These are phyloP conservation scores for Emmelina monodactyla DNA, from an alignment of 2,888 invertebrate species.

Conservation along the genomic window DNA sequence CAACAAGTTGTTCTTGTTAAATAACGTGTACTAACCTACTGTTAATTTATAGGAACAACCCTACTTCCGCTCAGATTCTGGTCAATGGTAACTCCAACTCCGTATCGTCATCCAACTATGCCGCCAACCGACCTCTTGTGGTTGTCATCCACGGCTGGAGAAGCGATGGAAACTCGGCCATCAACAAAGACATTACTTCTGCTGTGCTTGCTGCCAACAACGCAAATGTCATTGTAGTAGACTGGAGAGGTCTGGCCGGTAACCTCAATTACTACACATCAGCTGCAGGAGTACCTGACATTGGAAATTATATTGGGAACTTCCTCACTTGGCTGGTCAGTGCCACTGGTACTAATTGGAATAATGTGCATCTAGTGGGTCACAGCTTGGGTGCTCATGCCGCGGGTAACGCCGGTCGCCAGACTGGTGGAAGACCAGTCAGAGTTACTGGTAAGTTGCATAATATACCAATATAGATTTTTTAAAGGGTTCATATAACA, in stretches of 20 bases:
- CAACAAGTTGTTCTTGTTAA: neutral
- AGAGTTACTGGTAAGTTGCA: slow-evolving; percentile 24
- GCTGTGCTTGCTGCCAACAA: slow-evolving; percentile 24
- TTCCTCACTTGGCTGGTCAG: slow-evolving; percentile 24
- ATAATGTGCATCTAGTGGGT: slow-evolving; percentile 32
- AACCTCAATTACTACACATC: slow-evolving; percentile 32
- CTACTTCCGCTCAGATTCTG: slow-evolving; percentile 28
- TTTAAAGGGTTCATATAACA: too few species aligned
- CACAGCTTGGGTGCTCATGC: slow-evolving; percentile 40
- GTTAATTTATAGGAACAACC: slow-evolving; percentile 27
- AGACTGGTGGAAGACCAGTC: slow-evolving; percentile 17
- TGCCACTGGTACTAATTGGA: slow-evolving; percentile 26
- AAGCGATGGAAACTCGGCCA: slow-evolving; percentile 26
- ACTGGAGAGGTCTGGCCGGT: slow-evolving; percentile 27
- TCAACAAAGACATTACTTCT: slow-evolving; percentile 21
- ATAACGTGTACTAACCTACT: neutral
- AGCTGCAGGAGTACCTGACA: slow-evolving; percentile 17
- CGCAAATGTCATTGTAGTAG: slow-evolving; percentile 31
- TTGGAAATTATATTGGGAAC: slow-evolving; percentile 19
- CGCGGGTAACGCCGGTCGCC: slow-evolving; percentile 29
- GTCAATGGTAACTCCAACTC: slow-evolving; percentile 29
- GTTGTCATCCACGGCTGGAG: slow-evolving; percentile 47
- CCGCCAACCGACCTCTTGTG: slow-evolving; percentile 21
- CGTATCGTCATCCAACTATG: slow-evolving; percentile 31
- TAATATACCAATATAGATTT: too few species aligned